Evolutionary conservation across 2,113 vertebrate genomes (phyloP).

Genomic region (Zosterops hypoxanthus): DNA sequence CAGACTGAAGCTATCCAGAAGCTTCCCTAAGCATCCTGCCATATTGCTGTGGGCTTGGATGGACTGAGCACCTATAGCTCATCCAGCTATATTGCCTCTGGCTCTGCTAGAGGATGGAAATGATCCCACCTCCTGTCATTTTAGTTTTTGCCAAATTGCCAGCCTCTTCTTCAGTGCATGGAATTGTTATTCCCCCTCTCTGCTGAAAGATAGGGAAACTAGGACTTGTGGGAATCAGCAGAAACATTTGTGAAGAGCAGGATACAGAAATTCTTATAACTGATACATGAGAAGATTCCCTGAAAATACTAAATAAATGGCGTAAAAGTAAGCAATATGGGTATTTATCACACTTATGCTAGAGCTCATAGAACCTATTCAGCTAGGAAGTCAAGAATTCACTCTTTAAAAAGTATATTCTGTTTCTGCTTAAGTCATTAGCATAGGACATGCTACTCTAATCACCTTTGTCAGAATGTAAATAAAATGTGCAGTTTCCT

Average conservation of each 20-base stretch:
- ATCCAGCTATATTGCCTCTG: background rate
- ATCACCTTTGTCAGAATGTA: background rate
- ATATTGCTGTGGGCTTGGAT: background rate
- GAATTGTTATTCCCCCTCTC: background rate
- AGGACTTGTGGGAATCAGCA: background rate
- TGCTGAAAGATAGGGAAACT: background rate
- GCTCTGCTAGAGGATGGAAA: background rate
- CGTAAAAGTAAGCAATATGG: background rate
- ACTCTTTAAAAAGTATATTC: background rate
- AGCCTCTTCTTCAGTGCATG: background rate
- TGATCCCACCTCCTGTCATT: background rate
- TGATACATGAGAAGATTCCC: background rate
- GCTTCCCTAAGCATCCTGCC: background rate
- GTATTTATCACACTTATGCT: background rate
- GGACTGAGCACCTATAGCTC: background rate
- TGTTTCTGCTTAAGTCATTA: conserved; percentile 14
- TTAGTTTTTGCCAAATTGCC: background rate
- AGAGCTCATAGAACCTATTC: background rate
- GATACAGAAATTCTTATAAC: background rate
- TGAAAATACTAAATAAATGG: background rate
- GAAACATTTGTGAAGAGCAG: background rate
- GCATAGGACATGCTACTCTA: background rate
- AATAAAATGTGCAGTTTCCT: background rate
- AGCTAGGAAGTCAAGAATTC: background rate
- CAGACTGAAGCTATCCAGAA: background rate